These are phyloP conservation scores for Trichomalopsis sarcophagae DNA, from an alignment of 1,140 invertebrate species.

Conservation along the genomic window DNA sequence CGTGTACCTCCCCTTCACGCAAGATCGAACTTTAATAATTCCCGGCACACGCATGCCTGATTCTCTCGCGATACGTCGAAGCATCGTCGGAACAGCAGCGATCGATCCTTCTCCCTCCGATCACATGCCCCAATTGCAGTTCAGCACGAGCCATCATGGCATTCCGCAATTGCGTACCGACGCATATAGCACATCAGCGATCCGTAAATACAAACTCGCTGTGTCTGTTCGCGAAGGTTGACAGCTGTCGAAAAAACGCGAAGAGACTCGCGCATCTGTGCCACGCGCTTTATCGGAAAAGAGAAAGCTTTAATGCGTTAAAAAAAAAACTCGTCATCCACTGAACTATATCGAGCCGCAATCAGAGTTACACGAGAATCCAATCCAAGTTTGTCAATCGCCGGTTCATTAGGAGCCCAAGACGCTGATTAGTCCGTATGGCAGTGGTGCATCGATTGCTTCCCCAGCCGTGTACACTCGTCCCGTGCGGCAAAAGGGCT, in stretches of 20 bases:
- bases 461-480: no score
- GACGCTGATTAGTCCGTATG: neutral
- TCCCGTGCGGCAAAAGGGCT: no score
- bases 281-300: no score
- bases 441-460: neutral
- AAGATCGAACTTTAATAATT: slow-evolving; percentile 14
- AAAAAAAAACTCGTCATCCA: no score
- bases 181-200: no score
- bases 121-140: slow-evolving; percentile 10
- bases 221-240: neutral
- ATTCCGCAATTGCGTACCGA: neutral
- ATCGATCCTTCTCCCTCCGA: neutral
- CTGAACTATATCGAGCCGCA: neutral
- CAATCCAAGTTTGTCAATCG: slow-evolving; percentile 6
- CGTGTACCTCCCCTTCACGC: neutral
- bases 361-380: neutral
- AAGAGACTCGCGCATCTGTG: no score
- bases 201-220: no score
- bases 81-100: neutral
- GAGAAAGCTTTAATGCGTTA: no score
- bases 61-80: no score
- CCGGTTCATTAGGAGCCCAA: neutral
- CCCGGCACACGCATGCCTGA: no score
- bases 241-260: slow-evolving; percentile 39
- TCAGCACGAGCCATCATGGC: neutral